Conservation (phyloP, 2,888 invertebrate species). For the Sesia apiformis region DNA sequence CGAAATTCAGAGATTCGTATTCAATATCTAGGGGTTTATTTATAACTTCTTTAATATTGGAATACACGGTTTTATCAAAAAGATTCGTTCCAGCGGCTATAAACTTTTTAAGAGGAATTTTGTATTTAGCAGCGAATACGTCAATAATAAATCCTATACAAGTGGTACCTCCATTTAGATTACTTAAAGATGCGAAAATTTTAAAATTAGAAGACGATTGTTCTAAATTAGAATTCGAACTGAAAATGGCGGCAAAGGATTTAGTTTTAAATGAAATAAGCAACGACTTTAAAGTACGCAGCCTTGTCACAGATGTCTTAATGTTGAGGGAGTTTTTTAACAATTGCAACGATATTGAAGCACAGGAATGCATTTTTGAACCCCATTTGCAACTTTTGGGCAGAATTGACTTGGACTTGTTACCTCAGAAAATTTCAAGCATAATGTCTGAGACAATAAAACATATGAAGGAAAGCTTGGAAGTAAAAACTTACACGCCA, state of each 20-base stretch:
- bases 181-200: slow-evolving; percentile 66
- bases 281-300: slow-evolving; percentile 78
- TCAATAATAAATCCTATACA: slow-evolving; percentile 73
- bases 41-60: slow-evolving; percentile 80
- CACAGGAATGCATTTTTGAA: slow-evolving; percentile 63
- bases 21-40: slow-evolving; percentile 87
- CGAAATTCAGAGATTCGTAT: slow-evolving; percentile 75
- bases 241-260: slow-evolving; percentile 73
- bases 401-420: slow-evolving; percentile 73
- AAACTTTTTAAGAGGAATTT: slow-evolving; percentile 84
- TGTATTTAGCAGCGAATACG: slow-evolving; percentile 82
- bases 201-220: slow-evolving; percentile 74
- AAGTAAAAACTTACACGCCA: slow-evolving; percentile 72
- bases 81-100: slow-evolving; percentile 86
- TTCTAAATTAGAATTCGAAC: slow-evolving; percentile 37
- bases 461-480: slow-evolving; percentile 64
- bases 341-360: slow-evolving; percentile 56
- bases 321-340: slow-evolving; percentile 76
- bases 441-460: slow-evolving; percentile 52
- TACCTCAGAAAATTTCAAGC: slow-evolving; percentile 73
- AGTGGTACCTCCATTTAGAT: slow-evolving; percentile 80
- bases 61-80: slow-evolving; percentile 87
- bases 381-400: slow-evolving; percentile 72
- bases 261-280: slow-evolving; percentile 67
- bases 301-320: slow-evolving; percentile 68